phyloP scores from a whole-genome alignment of 2,888 invertebrate genomes.

The Boloria euphrosyne region DNA sequence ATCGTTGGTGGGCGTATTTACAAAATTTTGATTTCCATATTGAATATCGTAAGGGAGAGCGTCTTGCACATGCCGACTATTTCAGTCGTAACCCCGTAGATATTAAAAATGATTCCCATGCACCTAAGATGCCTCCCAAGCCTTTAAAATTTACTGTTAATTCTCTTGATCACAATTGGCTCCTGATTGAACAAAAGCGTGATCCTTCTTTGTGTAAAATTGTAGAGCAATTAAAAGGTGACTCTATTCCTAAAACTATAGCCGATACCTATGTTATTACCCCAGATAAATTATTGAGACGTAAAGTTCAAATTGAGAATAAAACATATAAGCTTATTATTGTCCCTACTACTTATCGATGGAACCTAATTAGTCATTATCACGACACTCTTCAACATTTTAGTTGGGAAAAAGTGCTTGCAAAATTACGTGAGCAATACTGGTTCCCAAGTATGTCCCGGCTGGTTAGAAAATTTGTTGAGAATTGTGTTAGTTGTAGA shows the following conservation, averaged over 20 bases:
- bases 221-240: conserved; percentile 27
- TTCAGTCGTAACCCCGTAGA: conserved; percentile 34
- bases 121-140: not conserved
- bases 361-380: conserved; percentile 8
- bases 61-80: conserved; percentile 36
- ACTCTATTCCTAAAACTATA: conserved; percentile 20
- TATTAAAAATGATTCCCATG: not conserved
- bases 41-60: conserved; percentile 38
- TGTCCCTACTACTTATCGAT: conserved; percentile 27
- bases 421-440: conserved; percentile 33
- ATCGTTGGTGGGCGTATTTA: conserved; percentile 45
- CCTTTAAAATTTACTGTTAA: not conserved
- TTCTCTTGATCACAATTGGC: not conserved
- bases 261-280: too few relatives aligned
- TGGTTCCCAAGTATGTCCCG: too few relatives aligned
- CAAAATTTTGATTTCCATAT: conserved; percentile 44
- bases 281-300: conserved; percentile 7
- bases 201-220: conserved; percentile 21
- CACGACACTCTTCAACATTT: conserved; percentile 21
- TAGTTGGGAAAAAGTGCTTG: conserved; percentile 33
- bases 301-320: conserved; percentile 35
- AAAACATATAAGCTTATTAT: conserved; percentile 31
- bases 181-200: conserved; percentile 15
- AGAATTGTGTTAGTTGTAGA: conserved; percentile 28
- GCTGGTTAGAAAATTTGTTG: too few relatives aligned